These are phyloP conservation scores for Mechanitis mazaeus DNA, from an alignment of 2,888 invertebrate species.

Conservation along the genomic window DNA sequence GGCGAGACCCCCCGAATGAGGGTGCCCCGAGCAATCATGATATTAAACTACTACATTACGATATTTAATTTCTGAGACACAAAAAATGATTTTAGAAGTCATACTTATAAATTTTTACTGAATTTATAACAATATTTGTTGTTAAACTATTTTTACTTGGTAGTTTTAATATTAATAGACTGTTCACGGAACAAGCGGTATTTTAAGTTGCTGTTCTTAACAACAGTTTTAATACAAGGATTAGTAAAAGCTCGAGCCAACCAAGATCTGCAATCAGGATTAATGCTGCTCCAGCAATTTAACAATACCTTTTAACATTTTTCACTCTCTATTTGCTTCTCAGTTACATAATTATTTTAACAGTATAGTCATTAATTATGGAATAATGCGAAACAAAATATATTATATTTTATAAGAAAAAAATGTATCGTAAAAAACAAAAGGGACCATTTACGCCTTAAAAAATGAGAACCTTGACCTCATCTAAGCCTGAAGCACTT, in stretches of 20 bases:
- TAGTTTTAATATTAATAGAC: not conserved
- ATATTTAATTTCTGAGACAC: no score
- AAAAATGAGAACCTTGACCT: conserved; percentile 26
- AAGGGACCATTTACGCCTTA: conserved; percentile 19
- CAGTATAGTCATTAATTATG: no score
- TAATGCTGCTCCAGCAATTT: not conserved
- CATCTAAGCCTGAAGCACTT: conserved; percentile 19
- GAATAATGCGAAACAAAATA: not conserved
- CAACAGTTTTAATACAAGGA: conserved; percentile 43
- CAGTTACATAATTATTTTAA: no score
- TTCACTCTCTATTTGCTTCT: conserved; percentile 5
- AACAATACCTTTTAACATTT: conserved; percentile 19
- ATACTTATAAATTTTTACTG: no score
- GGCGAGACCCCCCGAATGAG: no score
- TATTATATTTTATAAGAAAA: not conserved
- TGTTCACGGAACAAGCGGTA: not conserved
- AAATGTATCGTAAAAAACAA: conserved; percentile 13
- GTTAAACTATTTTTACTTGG: no score
- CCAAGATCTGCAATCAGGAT: conserved; percentile 6
- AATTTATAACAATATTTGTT: no score
- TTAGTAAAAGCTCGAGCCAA: conserved; percentile 33
- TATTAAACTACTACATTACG: no score
- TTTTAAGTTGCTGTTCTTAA: conserved; percentile 23
- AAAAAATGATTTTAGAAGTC: no score
- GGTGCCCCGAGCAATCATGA: no score